Conservation (phyloP, 2,888 invertebrate species). For the Tenthredo amoena region DNA sequence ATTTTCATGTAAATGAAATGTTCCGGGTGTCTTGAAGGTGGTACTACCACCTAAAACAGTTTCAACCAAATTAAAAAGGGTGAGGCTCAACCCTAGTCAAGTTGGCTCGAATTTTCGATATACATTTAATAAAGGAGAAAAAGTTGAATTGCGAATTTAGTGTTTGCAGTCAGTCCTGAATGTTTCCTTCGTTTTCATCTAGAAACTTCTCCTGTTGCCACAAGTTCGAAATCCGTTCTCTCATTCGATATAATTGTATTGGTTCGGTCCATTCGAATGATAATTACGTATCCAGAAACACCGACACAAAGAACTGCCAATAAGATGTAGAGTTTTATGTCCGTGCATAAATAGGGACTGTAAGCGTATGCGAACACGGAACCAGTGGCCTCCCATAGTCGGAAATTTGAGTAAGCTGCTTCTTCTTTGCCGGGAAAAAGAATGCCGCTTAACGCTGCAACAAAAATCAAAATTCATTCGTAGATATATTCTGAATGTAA, state of each 20-base stretch:
- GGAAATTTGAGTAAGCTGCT: slow-evolving; percentile 95
- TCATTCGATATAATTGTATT: slow-evolving; percentile 57
- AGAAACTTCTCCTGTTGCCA: slow-evolving; percentile 61
- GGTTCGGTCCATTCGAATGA: slow-evolving; percentile 78
- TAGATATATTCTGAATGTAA: not conserved
- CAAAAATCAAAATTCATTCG: slow-evolving; percentile 54
- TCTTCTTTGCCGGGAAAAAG: slow-evolving; percentile 92
- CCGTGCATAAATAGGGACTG: slow-evolving; percentile 88
- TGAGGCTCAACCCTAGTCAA: too few relatives aligned
- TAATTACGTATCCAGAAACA: slow-evolving; percentile 86
- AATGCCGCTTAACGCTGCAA: slow-evolving; percentile 89
- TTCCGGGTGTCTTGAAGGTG: too few relatives aligned
- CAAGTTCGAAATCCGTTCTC: slow-evolving; percentile 73
- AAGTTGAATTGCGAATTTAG: too few relatives aligned
- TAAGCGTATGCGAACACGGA: slow-evolving; percentile 92
- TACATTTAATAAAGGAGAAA: too few relatives aligned
- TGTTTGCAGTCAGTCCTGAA: too few relatives aligned
- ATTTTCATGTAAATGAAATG: too few relatives aligned
- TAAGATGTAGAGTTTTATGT: slow-evolving; percentile 85
- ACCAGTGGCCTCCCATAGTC: slow-evolving; percentile 95
- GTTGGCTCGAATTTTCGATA: too few relatives aligned
- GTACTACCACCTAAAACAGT: too few relatives aligned
- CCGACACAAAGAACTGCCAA: slow-evolving; percentile 86
- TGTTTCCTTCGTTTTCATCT: slow-evolving; percentile 19
- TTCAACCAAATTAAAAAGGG: too few relatives aligned